Conservation (phyloP, 1,140 invertebrate species). For the Littorina saxatilis region DNA sequence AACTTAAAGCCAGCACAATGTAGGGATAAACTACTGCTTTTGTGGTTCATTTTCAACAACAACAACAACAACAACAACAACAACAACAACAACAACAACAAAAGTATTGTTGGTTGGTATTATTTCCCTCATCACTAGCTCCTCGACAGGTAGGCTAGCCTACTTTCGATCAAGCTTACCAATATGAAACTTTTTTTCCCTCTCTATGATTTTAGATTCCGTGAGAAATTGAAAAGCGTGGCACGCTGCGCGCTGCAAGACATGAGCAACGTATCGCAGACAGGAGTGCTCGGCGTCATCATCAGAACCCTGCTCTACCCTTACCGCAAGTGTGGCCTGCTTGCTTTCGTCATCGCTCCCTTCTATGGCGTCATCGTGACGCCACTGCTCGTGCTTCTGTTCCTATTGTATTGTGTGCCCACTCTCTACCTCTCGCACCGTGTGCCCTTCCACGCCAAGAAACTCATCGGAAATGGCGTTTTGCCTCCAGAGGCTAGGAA, state of each 20-base stretch:
- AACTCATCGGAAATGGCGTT: conserved; percentile 49
- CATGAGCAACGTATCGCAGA: conserved; percentile 66
- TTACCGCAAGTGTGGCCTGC: conserved; percentile 64
- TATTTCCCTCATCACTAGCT: too few relatives aligned
- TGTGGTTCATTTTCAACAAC: too few relatives aligned
- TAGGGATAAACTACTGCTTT: too few relatives aligned
- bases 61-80: too few relatives aligned
- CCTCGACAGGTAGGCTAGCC: too few relatives aligned
- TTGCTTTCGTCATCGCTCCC: conserved; percentile 64
- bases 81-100: too few relatives aligned
- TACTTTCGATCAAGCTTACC: too few relatives aligned
- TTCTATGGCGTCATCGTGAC: conserved; percentile 59
- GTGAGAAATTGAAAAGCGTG: conserved; percentile 66
- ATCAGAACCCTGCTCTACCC: conserved; percentile 61
- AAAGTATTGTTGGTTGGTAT: too few relatives aligned
- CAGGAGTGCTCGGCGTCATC: conserved; percentile 65
- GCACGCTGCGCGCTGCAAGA: conserved; percentile 62
- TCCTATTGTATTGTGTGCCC: conserved; percentile 68
- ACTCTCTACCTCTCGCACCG: conserved; percentile 69
- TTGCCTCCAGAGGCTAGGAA: conserved; percentile 33
- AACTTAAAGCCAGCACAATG: too few relatives aligned
- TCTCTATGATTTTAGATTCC: conserved; percentile 30
- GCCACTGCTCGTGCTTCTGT: conserved; percentile 60
- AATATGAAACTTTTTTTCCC: too few relatives aligned
- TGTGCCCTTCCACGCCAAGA: conserved; percentile 66